Conservation (phyloP, 2,888 invertebrate species). For the Drosophila mayaguana region DNA sequence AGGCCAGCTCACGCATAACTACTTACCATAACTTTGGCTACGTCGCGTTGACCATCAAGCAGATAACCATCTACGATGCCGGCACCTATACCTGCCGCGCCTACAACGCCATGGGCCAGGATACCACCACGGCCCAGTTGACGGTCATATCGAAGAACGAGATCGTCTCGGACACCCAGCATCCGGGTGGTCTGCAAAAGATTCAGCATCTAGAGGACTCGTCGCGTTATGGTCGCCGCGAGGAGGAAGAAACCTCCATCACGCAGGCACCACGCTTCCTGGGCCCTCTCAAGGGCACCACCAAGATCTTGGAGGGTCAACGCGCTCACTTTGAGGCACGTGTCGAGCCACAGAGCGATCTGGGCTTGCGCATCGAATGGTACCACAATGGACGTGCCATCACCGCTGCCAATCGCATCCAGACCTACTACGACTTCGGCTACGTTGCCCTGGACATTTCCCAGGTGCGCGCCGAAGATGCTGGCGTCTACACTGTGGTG, state of each 20-base stretch:
- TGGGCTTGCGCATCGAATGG: constrained; percentile 97
- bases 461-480: constrained; percentile 96
- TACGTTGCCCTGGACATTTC: constrained; percentile 98
- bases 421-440: constrained; percentile 98
- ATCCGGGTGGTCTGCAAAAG: constrained; percentile 95
- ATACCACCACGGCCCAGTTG: constrained; percentile 92
- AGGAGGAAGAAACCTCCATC: constrained; percentile 90
- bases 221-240: constrained; percentile 89
- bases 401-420: constrained; percentile 95
- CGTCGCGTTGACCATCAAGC: constrained; percentile 96
- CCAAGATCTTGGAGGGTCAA: constrained; percentile 96
- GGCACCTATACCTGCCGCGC: constrained; percentile 96
- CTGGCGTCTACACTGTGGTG: constrained; percentile 96
- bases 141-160: constrained; percentile 94
- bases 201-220: constrained; percentile 95
- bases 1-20: constrained; percentile 96
- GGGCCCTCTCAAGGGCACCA: constrained; percentile 96
- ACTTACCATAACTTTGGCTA: constrained; percentile 98
- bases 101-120: constrained; percentile 94
- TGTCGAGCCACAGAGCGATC: constrained; percentile 97
- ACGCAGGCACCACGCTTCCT: constrained; percentile 94
- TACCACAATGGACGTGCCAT: constrained; percentile 97
- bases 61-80: constrained; percentile 94
- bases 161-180: constrained; percentile 94
- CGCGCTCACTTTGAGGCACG: constrained; percentile 97